Evolutionary conservation across 2,113 vertebrate genomes (phyloP), one percentile per base, ranked within the genome.

Genomic region (Strix uralensis): DNA sequence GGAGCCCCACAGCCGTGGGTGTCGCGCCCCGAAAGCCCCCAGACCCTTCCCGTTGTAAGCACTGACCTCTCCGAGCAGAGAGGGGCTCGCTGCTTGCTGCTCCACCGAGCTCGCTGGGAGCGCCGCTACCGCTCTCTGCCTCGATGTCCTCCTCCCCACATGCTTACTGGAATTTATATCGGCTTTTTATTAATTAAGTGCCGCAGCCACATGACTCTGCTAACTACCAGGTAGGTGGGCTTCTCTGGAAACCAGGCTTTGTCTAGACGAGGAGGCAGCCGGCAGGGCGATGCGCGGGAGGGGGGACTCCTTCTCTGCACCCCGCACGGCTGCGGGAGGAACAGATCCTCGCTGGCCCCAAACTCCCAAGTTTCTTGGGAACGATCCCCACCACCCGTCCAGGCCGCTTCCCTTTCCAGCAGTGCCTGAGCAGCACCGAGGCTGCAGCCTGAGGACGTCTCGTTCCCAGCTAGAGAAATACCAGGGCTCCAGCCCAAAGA

Each of bases 161-260:
- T 32, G 63, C 70, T 90, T 66, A 34, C 84, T n/a, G 81, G 86
- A 55, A 61, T 81, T 97, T 97, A 97, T 97, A 97, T 77, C 0
- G 3, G 96, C 91, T 69, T 34, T 52, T 71, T 40, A 67, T 92
- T 96, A 96, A 97, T 97, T 88, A 97, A 96, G 94, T 97, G 91
- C 93, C 36, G 49, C 21, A 29, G 77, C 86, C 97, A 96, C 96
- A 80, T 97, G 96, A 96, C 92, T 86, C 75, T 12, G 30, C 94
- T 94, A 95, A 97, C 88, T 40, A 85, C 23, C 61, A 29, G 93
- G 94, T 84, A 96, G 86, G 94, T 96, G 95, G 96, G 94, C 94
- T 94, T 62, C 94, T 92, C 63, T 57, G 93, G 55, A 72, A 89
- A 80, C 78, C 0, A 1, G 52, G 25, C 86, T 92, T 85, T 85